Percentiles rank a stretch among this genome's conserved stretches.
Evolutionary conservation across 2,797 vertebrate genomes (phyloP).

Genomic region (Sebastes variabilis): DNA sequence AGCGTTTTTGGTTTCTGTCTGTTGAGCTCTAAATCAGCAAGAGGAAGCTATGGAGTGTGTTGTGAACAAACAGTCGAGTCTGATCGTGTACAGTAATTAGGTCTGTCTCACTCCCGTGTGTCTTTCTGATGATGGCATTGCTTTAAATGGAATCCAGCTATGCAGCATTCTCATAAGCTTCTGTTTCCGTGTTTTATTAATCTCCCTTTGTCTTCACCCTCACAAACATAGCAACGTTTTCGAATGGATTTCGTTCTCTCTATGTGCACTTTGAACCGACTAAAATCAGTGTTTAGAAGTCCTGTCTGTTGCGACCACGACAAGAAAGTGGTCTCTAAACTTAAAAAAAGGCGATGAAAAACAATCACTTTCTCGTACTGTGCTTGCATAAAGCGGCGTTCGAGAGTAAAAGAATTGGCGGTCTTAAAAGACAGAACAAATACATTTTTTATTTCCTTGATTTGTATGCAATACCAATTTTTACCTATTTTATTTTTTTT

Average conservation of each 20-base stretch:
- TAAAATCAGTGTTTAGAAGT: slow-evolving; percentile 79
- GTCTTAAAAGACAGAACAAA: slow-evolving; percentile 90
- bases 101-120: slow-evolving; percentile 66
- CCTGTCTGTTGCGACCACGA: slow-evolving; percentile 85
- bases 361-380: slow-evolving; percentile 63
- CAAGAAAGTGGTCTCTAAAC: slow-evolving; percentile 88
- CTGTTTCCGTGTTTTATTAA: slow-evolving; percentile 41
- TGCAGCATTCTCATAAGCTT: slow-evolving; percentile 88
- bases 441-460: slow-evolving; percentile 69
- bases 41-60: slow-evolving; percentile 67
- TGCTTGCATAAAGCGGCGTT: slow-evolving; percentile 30
- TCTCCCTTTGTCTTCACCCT: slow-evolving; percentile 55
- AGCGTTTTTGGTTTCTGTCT: slow-evolving; percentile 28
- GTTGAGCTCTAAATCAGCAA: slow-evolving; percentile 57
- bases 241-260: slow-evolving; percentile 18
- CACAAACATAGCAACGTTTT: slow-evolving; percentile 35
- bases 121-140: slow-evolving; percentile 85
- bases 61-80: slow-evolving; percentile 77
- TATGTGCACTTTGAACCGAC: slow-evolving; percentile 71
- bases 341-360: slow-evolving; percentile 49
- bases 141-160: slow-evolving; percentile 97
- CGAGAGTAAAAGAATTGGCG: slow-evolving; percentile 52
- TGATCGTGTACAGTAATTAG: slow-evolving; percentile 70
- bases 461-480: slow-evolving; percentile 79
- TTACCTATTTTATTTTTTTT: slow-evolving; percentile 77